Evolutionary conservation across 2,113 vertebrate genomes (phyloP), one percentile per base, ranked within the genome.

Genomic region (Eclectus roratus): DNA sequence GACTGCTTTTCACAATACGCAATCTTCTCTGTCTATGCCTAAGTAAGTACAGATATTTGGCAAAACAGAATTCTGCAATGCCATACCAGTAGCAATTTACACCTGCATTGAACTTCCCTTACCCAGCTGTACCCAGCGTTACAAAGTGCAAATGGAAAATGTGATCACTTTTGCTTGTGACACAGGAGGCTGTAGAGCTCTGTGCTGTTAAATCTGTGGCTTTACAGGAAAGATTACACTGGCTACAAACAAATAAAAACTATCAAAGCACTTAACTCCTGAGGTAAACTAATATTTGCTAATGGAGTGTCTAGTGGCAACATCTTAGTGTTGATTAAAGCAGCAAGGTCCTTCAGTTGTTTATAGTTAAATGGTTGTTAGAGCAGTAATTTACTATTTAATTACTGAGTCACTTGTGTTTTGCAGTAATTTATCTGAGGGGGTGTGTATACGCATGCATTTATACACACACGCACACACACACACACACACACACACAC

Each of bases 91-190:
- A 91, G 79, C 88, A 95, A 93, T 96, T 97, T 90, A 88, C 66
- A 70, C 94, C 66, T 90, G 5, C 6, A 3, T 17, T 55, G 74
- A 88, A 91, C 53, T 90, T 91, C 50, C 33, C 29, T 66, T 53
- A 63, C n/a, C 53, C 79, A 61, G 66, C 79, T 89, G 78, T 31
- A 65, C 39, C 35, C 52, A 28, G 52, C 15, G 23, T 66, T 61
- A 49, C 33, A 18, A 90, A 80, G 94, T 91, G 90, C 88, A 94
- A 91, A 96, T 96, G 78, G 93, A 93, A 95, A 97, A 96, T 0
- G 0, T 68, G 89, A 85, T 87, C n/a, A 1, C 37, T 88, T 27
- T 43, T 87, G 78, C 64, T 50, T 60, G 37, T 39, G 31, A 31
- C 35, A 55, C 28, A 47, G 61, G 61, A 92, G 72, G 37, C n/a